These are phyloP conservation scores for Drosophila tanythrix DNA, from an alignment of 2,888 invertebrate genomes.

Conservation along the genomic window DNA sequence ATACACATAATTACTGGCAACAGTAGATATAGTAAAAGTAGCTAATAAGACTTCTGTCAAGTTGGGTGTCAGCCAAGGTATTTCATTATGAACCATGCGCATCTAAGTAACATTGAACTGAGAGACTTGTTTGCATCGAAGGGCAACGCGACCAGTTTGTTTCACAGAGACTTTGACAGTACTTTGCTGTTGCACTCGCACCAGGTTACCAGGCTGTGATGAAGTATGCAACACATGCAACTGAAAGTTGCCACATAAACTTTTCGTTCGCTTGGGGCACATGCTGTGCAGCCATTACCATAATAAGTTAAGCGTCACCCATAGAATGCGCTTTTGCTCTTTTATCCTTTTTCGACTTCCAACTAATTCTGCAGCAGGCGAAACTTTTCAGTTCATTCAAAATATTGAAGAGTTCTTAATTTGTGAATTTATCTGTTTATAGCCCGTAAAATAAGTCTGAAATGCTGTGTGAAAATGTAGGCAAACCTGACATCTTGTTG, in stretches of 20 bases:
- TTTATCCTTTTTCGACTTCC: slow-evolving; percentile 31
- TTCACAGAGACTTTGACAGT: slow-evolving; percentile 14
- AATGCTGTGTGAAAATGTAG: not conserved
- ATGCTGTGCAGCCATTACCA: slow-evolving; percentile 15
- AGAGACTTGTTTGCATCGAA: not conserved
- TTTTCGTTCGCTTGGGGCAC: slow-evolving; percentile 34
- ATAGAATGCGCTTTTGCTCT: slow-evolving; percentile 31
- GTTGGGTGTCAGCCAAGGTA: not conserved
- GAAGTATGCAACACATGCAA: slow-evolving; percentile 69
- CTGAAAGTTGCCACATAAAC: slow-evolving; percentile 60
- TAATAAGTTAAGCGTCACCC: slow-evolving; percentile 48
- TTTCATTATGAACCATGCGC: not conserved
- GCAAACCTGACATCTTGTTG: not conserved
- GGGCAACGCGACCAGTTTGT: slow-evolving; percentile 3
- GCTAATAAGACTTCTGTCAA: not conserved
- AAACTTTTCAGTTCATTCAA: not conserved
- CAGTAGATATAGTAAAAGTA: not conserved
- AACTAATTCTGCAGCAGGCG: not conserved
- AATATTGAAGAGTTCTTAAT: slow-evolving; percentile 3
- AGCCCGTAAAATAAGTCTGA: not conserved
- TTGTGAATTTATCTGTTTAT: not conserved
- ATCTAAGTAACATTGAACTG: not conserved
- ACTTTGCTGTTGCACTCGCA: not conserved
- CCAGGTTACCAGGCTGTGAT: slow-evolving; percentile 12
- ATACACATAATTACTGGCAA: not conserved